A percentile compares a stretch with the other conserved stretches of the same genome.
Conservation (phyloP, 2,797 vertebrate species). For the Sebastes steindachneri region DNA sequence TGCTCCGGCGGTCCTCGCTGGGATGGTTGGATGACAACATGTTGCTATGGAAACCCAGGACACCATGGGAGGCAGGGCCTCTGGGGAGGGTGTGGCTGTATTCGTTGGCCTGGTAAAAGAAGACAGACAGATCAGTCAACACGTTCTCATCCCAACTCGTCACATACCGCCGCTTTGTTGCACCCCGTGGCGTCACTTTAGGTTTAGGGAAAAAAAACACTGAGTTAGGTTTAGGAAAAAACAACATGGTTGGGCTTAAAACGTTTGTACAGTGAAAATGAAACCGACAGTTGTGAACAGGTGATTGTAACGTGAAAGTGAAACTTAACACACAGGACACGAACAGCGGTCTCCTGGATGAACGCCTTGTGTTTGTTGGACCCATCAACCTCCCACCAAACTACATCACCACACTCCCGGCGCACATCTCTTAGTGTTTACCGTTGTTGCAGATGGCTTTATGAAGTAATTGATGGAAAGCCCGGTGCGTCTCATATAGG, state of each 20-base stretch:
- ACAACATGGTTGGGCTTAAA: not conserved
- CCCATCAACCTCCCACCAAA: no score
- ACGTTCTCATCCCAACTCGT: not conserved
- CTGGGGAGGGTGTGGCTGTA: conserved; percentile 62
- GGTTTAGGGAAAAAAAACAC: not conserved
- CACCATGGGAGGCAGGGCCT: conserved; percentile 62
- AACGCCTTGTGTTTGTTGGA: no score
- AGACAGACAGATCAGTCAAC: not conserved
- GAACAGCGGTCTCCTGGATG: no score
- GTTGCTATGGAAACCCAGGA: conserved; percentile 77
- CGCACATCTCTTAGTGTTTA: no score
- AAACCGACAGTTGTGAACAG: no score
- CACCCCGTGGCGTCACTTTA: not conserved
- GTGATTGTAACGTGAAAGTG: no score
- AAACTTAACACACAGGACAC: no score
- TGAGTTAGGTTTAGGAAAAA: not conserved
- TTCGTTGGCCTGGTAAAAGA: conserved; percentile 65
- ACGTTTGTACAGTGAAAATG: not conserved
- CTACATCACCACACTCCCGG: no score
- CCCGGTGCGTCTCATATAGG: no score
- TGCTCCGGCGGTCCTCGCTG: conserved; percentile 71
- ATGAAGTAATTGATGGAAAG: no score
- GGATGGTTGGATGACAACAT: conserved; percentile 72
- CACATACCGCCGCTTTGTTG: not conserved
- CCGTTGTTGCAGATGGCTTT: no score